Percentiles rank a stretch among this genome's conserved stretches.
Conservation (phyloP, 1,140 invertebrate genomes). For the Zaprionus tsacasi region DNA sequence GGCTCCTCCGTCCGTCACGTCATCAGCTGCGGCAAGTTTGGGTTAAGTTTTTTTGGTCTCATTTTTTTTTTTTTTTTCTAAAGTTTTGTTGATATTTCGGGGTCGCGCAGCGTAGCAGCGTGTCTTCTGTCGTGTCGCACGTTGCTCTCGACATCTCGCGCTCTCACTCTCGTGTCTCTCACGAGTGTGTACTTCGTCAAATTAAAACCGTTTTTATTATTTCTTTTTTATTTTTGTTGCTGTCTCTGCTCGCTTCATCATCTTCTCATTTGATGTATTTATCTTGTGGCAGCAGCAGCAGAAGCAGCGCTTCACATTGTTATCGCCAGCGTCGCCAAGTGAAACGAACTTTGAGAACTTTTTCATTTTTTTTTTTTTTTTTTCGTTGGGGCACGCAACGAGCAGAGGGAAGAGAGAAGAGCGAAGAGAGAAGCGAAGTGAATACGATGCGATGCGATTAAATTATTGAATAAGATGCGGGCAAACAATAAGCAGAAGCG, state of each 20-base stretch:
- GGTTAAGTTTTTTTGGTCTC: constrained; percentile 3
- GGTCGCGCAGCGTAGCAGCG: constrained; percentile 14
- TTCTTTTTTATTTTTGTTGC: neutral
- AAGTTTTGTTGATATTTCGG: constrained; percentile 28
- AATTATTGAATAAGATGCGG: constrained; percentile 55
- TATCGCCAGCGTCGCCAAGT: constrained; percentile 51
- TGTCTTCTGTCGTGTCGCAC: constrained; percentile 18
- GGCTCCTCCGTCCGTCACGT: neutral
- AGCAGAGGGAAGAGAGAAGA: too few relatives aligned
- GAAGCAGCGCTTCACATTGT: constrained; percentile 47
- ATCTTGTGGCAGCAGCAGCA: constrained; percentile 30
- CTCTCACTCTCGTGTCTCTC: constrained; percentile 34
- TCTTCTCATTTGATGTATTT: constrained; percentile 39
- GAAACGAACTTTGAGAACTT: constrained; percentile 68
- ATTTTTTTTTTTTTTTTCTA: too few relatives aligned
- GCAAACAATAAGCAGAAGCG: constrained; percentile 15
- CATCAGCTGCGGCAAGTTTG: constrained; percentile 26
- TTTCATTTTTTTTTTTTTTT: constrained; percentile 14
- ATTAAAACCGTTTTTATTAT: constrained; percentile 49
- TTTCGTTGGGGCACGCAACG: constrained; percentile 36
- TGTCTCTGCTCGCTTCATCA: constrained; percentile 24
- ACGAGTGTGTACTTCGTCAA: constrained; percentile 39
- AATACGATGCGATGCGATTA: constrained; percentile 27
- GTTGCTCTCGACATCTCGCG: neutral
- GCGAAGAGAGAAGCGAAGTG: neutral